Evolutionary conservation across 2,888 invertebrate species (phyloP), one percentile per base, ranked within the genome.

Genomic region (Drosophila siamana): DNA sequence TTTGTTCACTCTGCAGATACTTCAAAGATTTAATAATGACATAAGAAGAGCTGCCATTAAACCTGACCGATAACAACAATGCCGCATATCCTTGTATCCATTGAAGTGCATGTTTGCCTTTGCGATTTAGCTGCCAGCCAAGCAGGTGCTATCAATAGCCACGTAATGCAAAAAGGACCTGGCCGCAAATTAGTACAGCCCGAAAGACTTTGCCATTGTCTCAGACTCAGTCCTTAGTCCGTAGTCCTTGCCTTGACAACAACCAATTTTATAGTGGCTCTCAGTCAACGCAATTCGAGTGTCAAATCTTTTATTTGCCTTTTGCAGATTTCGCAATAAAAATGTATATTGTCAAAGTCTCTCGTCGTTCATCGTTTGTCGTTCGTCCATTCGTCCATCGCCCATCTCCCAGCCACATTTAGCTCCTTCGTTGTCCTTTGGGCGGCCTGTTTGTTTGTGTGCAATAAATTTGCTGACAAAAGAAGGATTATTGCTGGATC

Each of bases 291-390:
- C 91, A 91, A 91, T 91, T 91, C 91, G 88, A 91, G 91, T 91
- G 91, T 91, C 91, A 90, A 91, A 88, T 88, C 89, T 90, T 78
- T 90, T 90, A 90, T 91, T 91, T 90, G 90, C 89, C 90, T 90
- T 91, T 91, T 90, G 84, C 89, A 89, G 90, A 91, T 91, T 88
- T 90, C 76, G 86, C 90, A 91, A 91, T 90, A 91, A 89, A 87
- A 86, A 83, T 80, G 79, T 86, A 64, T 86, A 74, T 73, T 73
- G 78, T 78, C 62, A 76, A 76, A 82, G 87, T 68, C 74, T 66
- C 61, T 56, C 38, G 87, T 68, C 74, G 68, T 63, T 56, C 38
- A 65, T 51, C 69, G 16, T 44, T 51, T 22, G 11, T 24, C n/a
- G n/a, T n/a, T n/a, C n/a, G n/a, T n/a, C n/a, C n/a, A n/a, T n/a